These are phyloP conservation scores for Caenorhabditis sp. DNA, from an alignment of 2,888 invertebrate genomes.

Conservation along the genomic window DNA sequence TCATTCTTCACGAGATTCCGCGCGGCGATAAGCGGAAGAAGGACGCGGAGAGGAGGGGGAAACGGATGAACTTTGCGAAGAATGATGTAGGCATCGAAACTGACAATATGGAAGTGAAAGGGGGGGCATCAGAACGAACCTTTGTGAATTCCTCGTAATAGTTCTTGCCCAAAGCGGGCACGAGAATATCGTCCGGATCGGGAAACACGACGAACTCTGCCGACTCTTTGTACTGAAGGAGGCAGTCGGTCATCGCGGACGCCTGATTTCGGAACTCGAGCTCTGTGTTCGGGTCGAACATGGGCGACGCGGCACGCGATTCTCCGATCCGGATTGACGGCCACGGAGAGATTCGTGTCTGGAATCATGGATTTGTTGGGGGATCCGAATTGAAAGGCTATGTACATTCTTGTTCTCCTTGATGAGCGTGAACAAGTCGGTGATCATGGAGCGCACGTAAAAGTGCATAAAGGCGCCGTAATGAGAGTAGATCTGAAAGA, in stretches of 20 bases:
- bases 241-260: constrained; percentile 75
- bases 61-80: background rate
- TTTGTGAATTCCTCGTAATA: constrained; percentile 70
- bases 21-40: background rate
- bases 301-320: constrained; percentile 52
- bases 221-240: constrained; percentile 72
- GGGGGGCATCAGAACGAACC: no score
- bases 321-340: constrained; percentile 62
- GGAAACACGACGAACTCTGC: constrained; percentile 69
- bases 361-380: constrained; percentile 12
- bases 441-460: constrained; percentile 75
- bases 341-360: constrained; percentile 69
- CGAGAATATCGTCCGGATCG: constrained; percentile 71
- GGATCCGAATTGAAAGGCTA: background rate
- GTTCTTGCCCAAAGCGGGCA: constrained; percentile 65
- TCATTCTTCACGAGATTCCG: no score
- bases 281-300: constrained; percentile 72
- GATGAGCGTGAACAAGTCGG: constrained; percentile 65
- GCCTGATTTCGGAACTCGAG: constrained; percentile 77
- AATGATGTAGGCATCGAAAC: no score
- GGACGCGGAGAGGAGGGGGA: background rate
- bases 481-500: constrained; percentile 70
- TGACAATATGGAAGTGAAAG: no score
- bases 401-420: constrained; percentile 53
- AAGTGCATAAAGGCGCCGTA: constrained; percentile 74